Evolutionary conservation across 2,113 vertebrate species (phyloP).

Genomic region (Psittacara wagleri): DNA sequence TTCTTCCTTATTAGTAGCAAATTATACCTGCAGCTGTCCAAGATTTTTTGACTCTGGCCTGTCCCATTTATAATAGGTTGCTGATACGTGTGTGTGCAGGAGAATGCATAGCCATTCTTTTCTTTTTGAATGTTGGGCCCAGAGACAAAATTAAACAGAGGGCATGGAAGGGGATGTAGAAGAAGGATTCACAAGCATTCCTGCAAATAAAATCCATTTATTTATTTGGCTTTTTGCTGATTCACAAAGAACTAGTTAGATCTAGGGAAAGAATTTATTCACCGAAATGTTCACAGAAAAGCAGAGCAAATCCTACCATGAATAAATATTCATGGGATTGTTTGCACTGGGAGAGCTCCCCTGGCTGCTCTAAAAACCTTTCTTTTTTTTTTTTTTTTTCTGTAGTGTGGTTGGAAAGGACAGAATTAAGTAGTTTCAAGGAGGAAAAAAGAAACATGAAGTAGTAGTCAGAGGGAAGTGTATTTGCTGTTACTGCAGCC

Average conservation of each 20-base stretch:
- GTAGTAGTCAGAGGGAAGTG: background rate
- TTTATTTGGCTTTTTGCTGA: constrained; percentile 13
- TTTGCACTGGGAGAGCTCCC: constrained; percentile 28
- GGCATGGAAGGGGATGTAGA: background rate
- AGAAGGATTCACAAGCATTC: background rate
- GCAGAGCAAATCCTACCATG: constrained; percentile 39
- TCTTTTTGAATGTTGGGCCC: background rate
- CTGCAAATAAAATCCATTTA: constrained; percentile 38
- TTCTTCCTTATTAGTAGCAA: constrained; percentile 44
- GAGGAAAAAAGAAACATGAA: background rate
- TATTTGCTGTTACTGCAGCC: background rate
- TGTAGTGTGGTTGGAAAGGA: background rate
- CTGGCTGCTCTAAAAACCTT: constrained; percentile 19
- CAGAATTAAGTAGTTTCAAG: constrained; percentile 36
- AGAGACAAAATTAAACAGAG: background rate
- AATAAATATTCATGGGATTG: constrained; percentile 58
- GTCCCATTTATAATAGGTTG: constrained; percentile 30
- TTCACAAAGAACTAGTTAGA: background rate
- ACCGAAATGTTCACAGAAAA: constrained; percentile 21
- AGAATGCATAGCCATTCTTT: background rate
- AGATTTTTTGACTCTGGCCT: constrained; percentile 10
- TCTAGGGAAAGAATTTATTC: constrained; percentile 44
- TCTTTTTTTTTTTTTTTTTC: background rate
- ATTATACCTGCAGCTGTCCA: constrained; percentile 48
- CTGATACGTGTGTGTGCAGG: background rate